Percentiles rank a stretch among this genome's conserved stretches.
Conservation (phyloP, 1,140 invertebrate species). For the Potamilus streckersoni region DNA sequence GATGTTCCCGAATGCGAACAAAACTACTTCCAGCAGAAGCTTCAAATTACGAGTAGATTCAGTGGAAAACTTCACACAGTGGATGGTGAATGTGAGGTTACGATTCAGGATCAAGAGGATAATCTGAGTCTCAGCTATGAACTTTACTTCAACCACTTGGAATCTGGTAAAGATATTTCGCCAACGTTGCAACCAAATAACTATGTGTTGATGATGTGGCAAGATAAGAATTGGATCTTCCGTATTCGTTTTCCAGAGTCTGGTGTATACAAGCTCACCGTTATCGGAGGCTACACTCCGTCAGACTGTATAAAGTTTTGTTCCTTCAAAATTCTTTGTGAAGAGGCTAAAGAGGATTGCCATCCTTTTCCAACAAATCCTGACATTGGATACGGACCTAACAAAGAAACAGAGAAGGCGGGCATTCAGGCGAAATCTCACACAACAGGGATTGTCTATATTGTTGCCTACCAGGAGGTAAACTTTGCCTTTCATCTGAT, state of each 20-base stretch:
- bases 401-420: conserved; percentile 15
- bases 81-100: not conserved
- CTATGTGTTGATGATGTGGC: conserved; percentile 12
- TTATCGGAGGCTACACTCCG: conserved; percentile 8
- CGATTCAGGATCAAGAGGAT: not conserved
- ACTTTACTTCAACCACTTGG: conserved; percentile 18
- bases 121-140: conserved; percentile 16
- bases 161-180: conserved; percentile 21
- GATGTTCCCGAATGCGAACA: conserved; percentile 21
- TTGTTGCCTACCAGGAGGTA: conserved; percentile 3
- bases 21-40: conserved; percentile 22
- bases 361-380: conserved; percentile 23
- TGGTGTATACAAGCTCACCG: conserved; percentile 17
- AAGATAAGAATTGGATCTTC: conserved; percentile 13
- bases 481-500: conserved; percentile 11
- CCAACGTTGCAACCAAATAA: conserved; percentile 15
- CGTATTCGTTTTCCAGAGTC: conserved; percentile 18
- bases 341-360: conserved; percentile 14
- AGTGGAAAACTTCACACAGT: conserved; percentile 6
- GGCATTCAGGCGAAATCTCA: conserved; percentile 21
- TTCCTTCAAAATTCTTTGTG: conserved; percentile 10
- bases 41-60: conserved; percentile 24
- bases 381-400: conserved; percentile 21
- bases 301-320: not conserved
- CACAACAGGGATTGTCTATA: conserved; percentile 18